Evolutionary conservation across 1,140 invertebrate genomes (phyloP).

Genomic region (Eufriesea mexicana): DNA sequence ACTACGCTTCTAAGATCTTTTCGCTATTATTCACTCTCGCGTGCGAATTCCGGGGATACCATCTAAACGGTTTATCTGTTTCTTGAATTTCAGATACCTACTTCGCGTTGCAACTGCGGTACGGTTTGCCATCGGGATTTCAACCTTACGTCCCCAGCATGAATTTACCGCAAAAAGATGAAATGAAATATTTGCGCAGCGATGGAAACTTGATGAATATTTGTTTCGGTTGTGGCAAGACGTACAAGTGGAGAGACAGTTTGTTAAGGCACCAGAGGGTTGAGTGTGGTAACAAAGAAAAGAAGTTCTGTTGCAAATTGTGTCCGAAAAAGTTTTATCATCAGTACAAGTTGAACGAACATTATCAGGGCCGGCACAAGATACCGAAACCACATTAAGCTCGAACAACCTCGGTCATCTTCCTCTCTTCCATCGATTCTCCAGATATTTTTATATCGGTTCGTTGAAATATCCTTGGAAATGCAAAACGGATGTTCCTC

Average conservation of each 20-base stretch:
- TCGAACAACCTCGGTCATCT: not conserved
- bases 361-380: slow-evolving; percentile 46
- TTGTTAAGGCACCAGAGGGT: slow-evolving; percentile 66
- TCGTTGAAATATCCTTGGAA: not conserved
- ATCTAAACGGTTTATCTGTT: slow-evolving; percentile 28
- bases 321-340: slow-evolving; percentile 75
- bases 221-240: slow-evolving; percentile 65
- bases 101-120: slow-evolving; percentile 10
- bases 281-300: slow-evolving; percentile 76
- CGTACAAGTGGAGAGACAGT: slow-evolving; percentile 63
- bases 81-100: slow-evolving; percentile 46
- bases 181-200: slow-evolving; percentile 1
- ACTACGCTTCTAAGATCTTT: not conserved
- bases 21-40: not conserved
- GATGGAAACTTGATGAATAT: slow-evolving; percentile 28
- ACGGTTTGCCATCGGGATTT: not conserved
- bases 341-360: slow-evolving; percentile 61
- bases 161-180: not conserved
- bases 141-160: not conserved
- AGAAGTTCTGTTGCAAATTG: slow-evolving; percentile 73
- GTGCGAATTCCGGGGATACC: not conserved
- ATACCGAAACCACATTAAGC: slow-evolving; percentile 20
- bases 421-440: not conserved
- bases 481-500: not conserved
- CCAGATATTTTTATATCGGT: not conserved